These are phyloP conservation scores for Acanthopagrus latus DNA, from an alignment of 2,797 vertebrate genomes.

Conservation along the genomic window DNA sequence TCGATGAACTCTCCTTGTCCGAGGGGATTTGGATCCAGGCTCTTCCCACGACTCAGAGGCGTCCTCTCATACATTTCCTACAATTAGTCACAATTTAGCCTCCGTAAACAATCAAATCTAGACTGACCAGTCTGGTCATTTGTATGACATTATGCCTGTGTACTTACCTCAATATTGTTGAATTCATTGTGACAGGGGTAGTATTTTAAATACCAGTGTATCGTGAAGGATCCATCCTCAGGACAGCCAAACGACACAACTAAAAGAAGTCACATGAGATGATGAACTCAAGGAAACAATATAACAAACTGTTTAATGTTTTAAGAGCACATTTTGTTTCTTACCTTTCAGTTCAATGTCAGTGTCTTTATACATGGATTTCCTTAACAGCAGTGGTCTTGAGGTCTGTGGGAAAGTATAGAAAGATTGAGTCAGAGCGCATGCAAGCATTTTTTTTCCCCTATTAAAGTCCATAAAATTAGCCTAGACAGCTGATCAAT, in stretches of 20 bases:
- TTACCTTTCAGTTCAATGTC: constrained; percentile 89
- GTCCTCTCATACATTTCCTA: constrained; percentile 86
- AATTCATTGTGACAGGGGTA: constrained; percentile 90
- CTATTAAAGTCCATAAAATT: too few species aligned
- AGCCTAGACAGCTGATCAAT: too few species aligned
- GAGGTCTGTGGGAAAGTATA: constrained; percentile 81
- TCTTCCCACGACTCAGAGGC: constrained; percentile 60
- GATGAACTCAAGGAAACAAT: neutral
- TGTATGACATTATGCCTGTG: neutral
- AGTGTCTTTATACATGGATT: constrained; percentile 91
- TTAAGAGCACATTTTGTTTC: constrained; percentile 33
- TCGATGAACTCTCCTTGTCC: constrained; percentile 85
- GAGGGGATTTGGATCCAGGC: constrained; percentile 80
- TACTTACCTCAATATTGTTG: constrained; percentile 89
- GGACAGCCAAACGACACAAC: constrained; percentile 85
- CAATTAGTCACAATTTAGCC: constrained; percentile 22
- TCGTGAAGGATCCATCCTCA: constrained; percentile 80
- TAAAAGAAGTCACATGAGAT: constrained; percentile 62
- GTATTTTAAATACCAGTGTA: constrained; percentile 89
- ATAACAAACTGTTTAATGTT: neutral
- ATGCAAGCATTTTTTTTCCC: neutral
- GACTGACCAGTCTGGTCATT: neutral
- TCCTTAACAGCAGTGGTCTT: constrained; percentile 86
- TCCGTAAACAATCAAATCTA: neutral
- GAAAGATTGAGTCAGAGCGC: neutral